Conservation (phyloP, 2,797 vertebrate species). For the Basileuterus tristriatus region DNA sequence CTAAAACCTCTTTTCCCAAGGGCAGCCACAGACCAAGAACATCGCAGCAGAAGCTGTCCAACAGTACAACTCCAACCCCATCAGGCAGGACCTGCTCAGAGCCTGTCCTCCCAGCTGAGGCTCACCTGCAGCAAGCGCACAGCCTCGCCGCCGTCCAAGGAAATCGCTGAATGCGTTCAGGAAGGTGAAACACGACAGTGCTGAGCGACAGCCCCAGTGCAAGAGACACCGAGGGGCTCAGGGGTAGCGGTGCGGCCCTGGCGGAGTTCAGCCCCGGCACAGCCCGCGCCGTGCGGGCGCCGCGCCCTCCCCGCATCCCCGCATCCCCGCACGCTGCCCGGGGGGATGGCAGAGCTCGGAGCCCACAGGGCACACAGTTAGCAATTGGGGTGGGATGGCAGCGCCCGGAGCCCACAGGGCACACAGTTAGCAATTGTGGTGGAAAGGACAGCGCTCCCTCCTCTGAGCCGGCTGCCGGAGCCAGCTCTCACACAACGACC, state of each 20-base stretch:
- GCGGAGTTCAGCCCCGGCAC: fast-evolving
- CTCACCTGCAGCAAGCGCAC: neutral
- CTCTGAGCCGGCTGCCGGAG: neutral
- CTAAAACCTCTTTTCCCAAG: neutral
- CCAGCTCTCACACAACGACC: neutral
- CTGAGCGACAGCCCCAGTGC: fast-evolving
- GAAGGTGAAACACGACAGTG: neutral
- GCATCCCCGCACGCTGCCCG: fast-evolving
- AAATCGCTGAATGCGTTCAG: neutral
- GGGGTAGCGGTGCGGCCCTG: fast-evolving
- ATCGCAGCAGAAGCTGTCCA: neutral
- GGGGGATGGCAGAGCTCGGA: fast-evolving
- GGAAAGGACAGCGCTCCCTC: neutral
- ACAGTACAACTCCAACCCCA: neutral
- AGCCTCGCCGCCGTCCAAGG: neutral
- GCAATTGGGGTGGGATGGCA: no score
- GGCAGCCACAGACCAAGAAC: neutral
- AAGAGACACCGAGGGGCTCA: neutral
- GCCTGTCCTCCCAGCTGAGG: neutral
- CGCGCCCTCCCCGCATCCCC: neutral
- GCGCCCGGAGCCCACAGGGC: no score
- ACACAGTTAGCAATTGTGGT: no score
- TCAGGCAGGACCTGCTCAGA: neutral
- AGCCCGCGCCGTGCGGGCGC: fast-evolving
- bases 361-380: no score